phyloP scores from a whole-genome alignment of 2,888 invertebrate species.

The Lycophotia porphyrea region DNA sequence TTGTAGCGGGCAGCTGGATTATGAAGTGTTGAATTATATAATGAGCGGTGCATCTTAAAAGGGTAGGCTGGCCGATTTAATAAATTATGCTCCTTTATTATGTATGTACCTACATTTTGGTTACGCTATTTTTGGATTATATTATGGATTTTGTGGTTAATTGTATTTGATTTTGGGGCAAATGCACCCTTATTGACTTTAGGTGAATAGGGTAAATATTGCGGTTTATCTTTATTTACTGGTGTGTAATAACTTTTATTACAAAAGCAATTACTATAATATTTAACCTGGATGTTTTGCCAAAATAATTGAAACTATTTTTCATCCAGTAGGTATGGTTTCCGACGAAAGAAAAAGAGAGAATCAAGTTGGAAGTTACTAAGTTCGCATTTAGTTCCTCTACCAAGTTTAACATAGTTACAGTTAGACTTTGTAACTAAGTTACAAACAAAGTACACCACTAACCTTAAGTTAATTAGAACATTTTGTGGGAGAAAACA shows the following conservation, averaged over 20 bases:
- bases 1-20: slow-evolving; percentile 77
- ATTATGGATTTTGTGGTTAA: slow-evolving; percentile 38
- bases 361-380: slow-evolving; percentile 18
- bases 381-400: slow-evolving; percentile 31
- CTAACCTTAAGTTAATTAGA: slow-evolving; percentile 25
- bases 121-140: slow-evolving; percentile 42
- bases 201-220: slow-evolving; percentile 15
- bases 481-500: slow-evolving; percentile 3
- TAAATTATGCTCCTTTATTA: slow-evolving; percentile 60
- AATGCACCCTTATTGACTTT: slow-evolving; percentile 34
- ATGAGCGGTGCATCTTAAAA: slow-evolving; percentile 65
- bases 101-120: slow-evolving; percentile 35
- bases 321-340: background rate
- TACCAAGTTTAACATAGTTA: slow-evolving; percentile 42
- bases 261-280: background rate
- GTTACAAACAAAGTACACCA: slow-evolving; percentile 32
- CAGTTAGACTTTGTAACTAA: slow-evolving; percentile 34
- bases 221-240: slow-evolving; percentile 4
- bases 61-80: slow-evolving; percentile 61
- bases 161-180: slow-evolving; percentile 18
- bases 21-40: slow-evolving; percentile 77
- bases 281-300: background rate
- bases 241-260: background rate
- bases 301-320: background rate
- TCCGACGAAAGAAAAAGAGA: background rate